Conservation (phyloP, 2,797 vertebrate genomes). For the Enteromius fasciolatus region DNA sequence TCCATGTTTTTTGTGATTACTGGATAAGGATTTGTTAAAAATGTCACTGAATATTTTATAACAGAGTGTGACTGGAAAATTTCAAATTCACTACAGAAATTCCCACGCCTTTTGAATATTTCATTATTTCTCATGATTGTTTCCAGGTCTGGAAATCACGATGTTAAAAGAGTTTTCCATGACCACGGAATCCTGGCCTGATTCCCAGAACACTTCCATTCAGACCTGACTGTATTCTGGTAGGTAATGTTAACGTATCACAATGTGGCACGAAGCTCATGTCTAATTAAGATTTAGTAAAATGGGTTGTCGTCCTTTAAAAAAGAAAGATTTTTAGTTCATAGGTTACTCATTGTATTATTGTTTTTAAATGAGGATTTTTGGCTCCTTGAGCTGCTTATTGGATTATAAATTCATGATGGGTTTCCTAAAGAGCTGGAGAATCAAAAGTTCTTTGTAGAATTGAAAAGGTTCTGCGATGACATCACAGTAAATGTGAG, state of each 20-base stretch:
- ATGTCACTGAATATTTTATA: constrained; percentile 22
- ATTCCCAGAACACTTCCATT: neutral
- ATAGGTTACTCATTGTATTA: neutral
- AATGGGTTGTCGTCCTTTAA: neutral
- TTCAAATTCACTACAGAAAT: neutral
- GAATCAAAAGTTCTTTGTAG: neutral
- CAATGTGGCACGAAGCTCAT: neutral
- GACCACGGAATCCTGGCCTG: neutral
- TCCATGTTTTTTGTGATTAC: neutral
- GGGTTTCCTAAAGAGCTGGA: neutral
- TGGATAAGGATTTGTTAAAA: neutral
- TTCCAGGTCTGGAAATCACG: neutral
- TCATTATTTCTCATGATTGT: neutral
- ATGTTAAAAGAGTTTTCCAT: neutral
- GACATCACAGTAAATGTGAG: neutral
- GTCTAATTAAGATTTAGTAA: neutral
- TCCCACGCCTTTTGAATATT: neutral
- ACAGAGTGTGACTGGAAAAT: neutral
- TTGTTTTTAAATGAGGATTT: neutral
- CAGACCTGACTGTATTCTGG: neutral
- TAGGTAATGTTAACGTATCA: neutral
- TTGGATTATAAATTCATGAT: neutral
- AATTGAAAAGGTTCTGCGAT: neutral
- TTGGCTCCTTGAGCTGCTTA: neutral
- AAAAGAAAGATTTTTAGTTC: neutral